Percentiles rank a stretch among this genome's conserved stretches.
Evolutionary conservation across 2,797 vertebrate species (phyloP).

Genomic region (Gymnocypris eckloni): DNA sequence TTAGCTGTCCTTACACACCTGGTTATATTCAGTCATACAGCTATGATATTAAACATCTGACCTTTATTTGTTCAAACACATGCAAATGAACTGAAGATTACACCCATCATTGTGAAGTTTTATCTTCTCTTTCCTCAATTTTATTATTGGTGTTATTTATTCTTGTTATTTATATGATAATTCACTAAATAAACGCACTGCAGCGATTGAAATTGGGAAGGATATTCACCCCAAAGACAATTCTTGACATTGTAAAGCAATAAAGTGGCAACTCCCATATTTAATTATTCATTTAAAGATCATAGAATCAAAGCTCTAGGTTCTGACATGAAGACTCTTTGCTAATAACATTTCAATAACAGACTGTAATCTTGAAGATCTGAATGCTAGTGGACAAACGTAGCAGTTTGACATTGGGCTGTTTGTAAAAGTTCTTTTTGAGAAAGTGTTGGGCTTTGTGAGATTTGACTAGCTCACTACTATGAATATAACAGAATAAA

Average conservation of each 20-base stretch:
- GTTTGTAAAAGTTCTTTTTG: not conserved
- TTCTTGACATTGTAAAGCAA: conserved; percentile 9
- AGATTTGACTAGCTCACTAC: not conserved
- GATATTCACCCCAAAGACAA: not conserved
- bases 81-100: conserved; percentile 13
- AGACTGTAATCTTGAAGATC: not conserved
- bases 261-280: not conserved
- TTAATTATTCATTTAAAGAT: not conserved
- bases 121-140: not conserved
- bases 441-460: not conserved
- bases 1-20: not conserved
- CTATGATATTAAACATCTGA: not conserved
- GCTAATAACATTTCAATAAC: not conserved
- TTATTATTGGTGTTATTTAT: not conserved
- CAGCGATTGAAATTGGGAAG: not conserved
- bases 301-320: not conserved
- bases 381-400: not conserved
- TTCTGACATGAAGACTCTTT: not conserved
- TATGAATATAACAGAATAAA: not conserved
- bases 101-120: not conserved
- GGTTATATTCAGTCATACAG: not conserved
- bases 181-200: not conserved
- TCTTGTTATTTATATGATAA: conserved; percentile 12
- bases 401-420: not conserved
- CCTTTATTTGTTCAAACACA: conserved; percentile 23